Evolutionary conservation across 2,888 invertebrate genomes (phyloP), one percentile per base, ranked within the genome.

Genomic region (Yponomeuta evonymella): DNA sequence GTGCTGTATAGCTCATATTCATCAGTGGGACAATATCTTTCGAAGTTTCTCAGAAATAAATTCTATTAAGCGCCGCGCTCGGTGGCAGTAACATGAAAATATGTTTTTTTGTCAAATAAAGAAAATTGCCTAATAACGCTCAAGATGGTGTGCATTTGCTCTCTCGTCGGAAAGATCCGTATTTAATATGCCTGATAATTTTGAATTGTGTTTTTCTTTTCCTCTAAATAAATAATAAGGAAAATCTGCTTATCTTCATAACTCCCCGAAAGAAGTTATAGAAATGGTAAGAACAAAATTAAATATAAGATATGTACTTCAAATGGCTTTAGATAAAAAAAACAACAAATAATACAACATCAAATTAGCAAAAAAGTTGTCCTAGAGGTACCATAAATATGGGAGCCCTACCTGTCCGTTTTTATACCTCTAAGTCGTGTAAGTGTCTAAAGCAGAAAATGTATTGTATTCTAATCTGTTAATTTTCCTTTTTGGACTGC

Each of bases 41-140:
- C 15, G 4, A 5, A 58, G 51, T 67, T 67, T 84, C 81, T 84
- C 83, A 74, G 79, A 75, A 73, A 78, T 78, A 83, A 83, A 85
- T 84, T 86, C 82, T 83, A 83, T 86, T 87, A 85, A 83, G 82
- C 78, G 78, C 78, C 76, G 78, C 79, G 82, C 77, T 76, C 81
- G 83, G 81, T 81, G 82, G 81, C 81, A 81, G 79, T 78, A 79
- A 83, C 77, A 79, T 77, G 74, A 79, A 83, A 82, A 83, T 81
- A 79, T 79, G 75, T 75, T 76, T 36, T 67, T 43, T 36, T 36
- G 67, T 67, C 8, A 58, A 69, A 69, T 23, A 51, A 69, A 23
- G 58, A 69, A 62, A 51, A 33, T 62, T 58, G 69, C 62, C 30
- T 2, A 69, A 69, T 67, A 67, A 67, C n/a, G 33, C 30, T 15